Conservation (phyloP, 2,888 invertebrate genomes). For the Hymenopus coronatus region DNA sequence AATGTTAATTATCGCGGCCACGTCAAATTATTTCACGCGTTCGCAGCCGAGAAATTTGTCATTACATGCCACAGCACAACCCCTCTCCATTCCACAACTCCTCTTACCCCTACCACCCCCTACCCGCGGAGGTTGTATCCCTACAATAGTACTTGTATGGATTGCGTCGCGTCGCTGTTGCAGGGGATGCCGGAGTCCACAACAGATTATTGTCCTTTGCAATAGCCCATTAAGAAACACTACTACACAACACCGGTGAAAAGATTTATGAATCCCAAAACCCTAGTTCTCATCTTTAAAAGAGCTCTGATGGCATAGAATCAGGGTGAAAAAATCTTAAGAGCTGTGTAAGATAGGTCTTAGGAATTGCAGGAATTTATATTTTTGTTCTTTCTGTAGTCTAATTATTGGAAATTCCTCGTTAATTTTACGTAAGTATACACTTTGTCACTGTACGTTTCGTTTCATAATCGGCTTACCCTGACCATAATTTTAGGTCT, state of each 20-base stretch:
- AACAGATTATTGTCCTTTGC: neutral
- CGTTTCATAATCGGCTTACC: too few relatives aligned
- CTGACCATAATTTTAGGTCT: too few relatives aligned
- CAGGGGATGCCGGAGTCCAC: neutral
- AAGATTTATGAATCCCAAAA: too few relatives aligned
- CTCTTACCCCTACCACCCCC: neutral
- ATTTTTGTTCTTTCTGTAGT: too few relatives aligned
- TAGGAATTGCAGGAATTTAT: too few relatives aligned
- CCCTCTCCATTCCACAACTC: neutral
- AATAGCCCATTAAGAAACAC: neutral
- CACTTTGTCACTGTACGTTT: too few relatives aligned
- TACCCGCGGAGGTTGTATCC: neutral
- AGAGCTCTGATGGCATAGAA: too few relatives aligned
- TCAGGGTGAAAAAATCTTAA: too few relatives aligned
- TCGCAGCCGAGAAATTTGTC: constrained; percentile 26
- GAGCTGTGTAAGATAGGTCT: too few relatives aligned
- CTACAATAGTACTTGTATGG: neutral
- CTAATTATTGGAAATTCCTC: too few relatives aligned
- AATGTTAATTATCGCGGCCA: constrained; percentile 31
- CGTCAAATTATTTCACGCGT: constrained; percentile 29
- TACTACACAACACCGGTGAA: neutral
- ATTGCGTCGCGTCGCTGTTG: neutral
- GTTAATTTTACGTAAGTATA: too few relatives aligned
- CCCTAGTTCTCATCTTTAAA: too few relatives aligned
- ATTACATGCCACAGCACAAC: constrained; percentile 22